phyloP scores from a whole-genome alignment of 2,113 vertebrate genomes.

The Scartelaos histophorus region DNA sequence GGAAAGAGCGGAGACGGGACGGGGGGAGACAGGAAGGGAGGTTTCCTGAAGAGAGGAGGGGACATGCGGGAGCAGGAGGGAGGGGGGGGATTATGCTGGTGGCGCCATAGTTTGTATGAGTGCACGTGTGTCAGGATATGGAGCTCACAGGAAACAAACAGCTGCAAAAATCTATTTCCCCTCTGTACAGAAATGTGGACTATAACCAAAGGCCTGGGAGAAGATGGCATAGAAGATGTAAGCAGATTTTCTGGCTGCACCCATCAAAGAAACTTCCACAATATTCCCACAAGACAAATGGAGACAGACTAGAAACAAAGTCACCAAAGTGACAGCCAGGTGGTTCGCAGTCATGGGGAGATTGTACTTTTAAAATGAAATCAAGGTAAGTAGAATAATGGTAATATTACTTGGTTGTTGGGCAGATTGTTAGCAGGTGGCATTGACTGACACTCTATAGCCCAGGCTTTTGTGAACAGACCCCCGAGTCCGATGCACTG shows the following conservation, averaged over 20 bases:
- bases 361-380: background rate
- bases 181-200: conserved; percentile 21
- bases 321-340: background rate
- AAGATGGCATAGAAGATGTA: conserved; percentile 28
- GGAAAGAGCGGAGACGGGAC: conserved; percentile 71
- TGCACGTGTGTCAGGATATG: conserved; percentile 72
- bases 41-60: conserved; percentile 73
- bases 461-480: conserved; percentile 5
- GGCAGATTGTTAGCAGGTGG: conserved; percentile 9
- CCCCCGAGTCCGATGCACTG: conserved; percentile 45
- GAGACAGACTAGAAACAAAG: background rate
- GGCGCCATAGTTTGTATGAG: conserved; percentile 71
- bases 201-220: conserved; percentile 25
- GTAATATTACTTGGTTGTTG: background rate
- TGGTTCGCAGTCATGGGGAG: background rate
- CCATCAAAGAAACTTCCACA: background rate
- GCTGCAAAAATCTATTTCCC: conserved; percentile 67
- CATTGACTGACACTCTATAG: background rate
- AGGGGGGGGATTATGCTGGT: conserved; percentile 76
- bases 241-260: no score
- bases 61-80: conserved; percentile 56
- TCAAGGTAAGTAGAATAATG: background rate
- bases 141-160: conserved; percentile 74
- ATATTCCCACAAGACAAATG: background rate
- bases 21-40: conserved; percentile 79